Evolutionary conservation across 1,140 invertebrate genomes (phyloP).

Genomic region (Penaeus vannamei): DNA sequence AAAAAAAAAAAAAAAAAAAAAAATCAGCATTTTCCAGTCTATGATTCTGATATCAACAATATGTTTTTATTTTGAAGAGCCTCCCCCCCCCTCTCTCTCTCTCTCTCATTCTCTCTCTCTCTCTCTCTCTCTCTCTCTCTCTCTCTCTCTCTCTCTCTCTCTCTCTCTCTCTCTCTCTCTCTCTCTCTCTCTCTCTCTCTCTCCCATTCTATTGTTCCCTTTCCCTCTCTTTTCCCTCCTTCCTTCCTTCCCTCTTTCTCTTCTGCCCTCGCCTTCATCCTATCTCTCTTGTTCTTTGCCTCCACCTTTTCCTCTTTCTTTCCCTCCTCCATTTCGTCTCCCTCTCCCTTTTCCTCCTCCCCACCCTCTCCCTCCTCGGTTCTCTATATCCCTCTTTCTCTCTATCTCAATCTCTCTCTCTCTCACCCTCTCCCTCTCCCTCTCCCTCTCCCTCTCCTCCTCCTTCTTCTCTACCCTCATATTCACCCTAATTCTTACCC

Average conservation of each 20-base stretch:
- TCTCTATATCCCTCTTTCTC: neutral
- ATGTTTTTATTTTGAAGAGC: neutral
- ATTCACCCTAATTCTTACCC: too few species aligned
- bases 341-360: neutral
- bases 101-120: slow-evolving; percentile 40
- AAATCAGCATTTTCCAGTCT: too few species aligned
- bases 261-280: neutral
- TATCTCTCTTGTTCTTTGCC: too few species aligned
- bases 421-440: too few species aligned
- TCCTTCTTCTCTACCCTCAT: too few species aligned
- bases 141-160: slow-evolving; percentile 10
- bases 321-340: too few species aligned
- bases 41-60: neutral
- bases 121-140: slow-evolving; percentile 26
- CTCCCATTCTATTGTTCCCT: too few species aligned
- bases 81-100: slow-evolving; percentile 5
- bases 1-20: too few species aligned
- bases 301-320: too few species aligned
- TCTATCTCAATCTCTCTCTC: too few species aligned
- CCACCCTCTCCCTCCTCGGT: neutral
- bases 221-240: neutral
- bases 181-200: neutral
- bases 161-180: neutral
- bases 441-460: too few species aligned
- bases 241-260: neutral